phyloP scores from a whole-genome alignment of 2,113 vertebrate species.

The Mungos mungo region DNA sequence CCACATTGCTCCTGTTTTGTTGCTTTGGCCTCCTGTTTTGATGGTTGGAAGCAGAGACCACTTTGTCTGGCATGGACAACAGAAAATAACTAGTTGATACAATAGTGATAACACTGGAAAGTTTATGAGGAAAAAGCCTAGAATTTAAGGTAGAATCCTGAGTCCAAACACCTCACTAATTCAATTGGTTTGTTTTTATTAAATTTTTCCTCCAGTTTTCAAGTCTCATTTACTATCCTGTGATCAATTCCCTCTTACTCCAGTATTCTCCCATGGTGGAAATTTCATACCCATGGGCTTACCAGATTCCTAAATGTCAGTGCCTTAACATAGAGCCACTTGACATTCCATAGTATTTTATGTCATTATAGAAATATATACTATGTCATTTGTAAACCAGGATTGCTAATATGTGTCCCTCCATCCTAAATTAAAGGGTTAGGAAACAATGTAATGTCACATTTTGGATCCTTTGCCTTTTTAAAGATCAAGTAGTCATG shows the following conservation, averaged over 20 bases:
- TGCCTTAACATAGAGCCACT: constrained; percentile 45
- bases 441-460: constrained; percentile 11
- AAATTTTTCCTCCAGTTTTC: background rate
- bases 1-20: background rate
- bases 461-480: constrained; percentile 17
- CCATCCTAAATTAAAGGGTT: constrained; percentile 44
- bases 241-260: background rate
- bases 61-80: background rate
- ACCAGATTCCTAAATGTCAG: too few relatives aligned
- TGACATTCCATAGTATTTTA: background rate
- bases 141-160: background rate
- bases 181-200: background rate
- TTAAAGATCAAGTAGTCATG: constrained; percentile 53
- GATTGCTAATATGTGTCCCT: background rate
- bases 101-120: background rate
- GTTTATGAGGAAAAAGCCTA: background rate
- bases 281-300: constrained; percentile 29
- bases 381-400: constrained; percentile 38
- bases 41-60: background rate
- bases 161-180: background rate
- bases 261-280: background rate
- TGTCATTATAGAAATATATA: constrained; percentile 5
- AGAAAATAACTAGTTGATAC: background rate
- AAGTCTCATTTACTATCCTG: background rate
- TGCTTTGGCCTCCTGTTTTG: background rate